Conservation (phyloP, 2,888 invertebrate species). For the Nephrotoma guestfalica region DNA sequence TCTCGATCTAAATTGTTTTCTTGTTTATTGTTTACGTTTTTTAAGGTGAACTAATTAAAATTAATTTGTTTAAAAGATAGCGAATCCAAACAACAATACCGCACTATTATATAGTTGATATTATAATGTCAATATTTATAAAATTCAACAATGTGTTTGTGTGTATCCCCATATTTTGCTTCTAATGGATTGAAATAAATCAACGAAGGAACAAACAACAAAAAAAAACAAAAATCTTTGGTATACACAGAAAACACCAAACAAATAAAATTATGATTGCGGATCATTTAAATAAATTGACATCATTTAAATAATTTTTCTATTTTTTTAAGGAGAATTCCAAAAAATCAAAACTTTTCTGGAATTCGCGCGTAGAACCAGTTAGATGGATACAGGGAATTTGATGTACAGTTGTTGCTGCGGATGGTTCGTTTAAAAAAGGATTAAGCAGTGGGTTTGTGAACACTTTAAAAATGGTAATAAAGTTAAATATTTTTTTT, state of each 20-base stretch:
- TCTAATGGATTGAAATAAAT: neutral
- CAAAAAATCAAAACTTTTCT: neutral
- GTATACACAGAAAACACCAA: neutral
- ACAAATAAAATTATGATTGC: neutral
- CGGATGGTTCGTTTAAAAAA: neutral
- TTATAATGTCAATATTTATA: neutral
- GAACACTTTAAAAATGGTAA: too few species aligned
- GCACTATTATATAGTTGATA: too few species aligned
- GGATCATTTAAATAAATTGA: neutral
- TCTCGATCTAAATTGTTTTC: neutral
- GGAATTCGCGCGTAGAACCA: too few species aligned
- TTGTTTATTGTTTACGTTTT: neutral
- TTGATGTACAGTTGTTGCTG: neutral
- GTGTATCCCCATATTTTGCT: neutral
- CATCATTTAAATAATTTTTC: neutral
- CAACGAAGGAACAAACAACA: neutral
- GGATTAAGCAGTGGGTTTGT: neutral
- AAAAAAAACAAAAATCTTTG: neutral
- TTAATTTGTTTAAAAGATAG: neutral
- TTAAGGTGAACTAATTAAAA: neutral
- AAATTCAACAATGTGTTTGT: neutral
- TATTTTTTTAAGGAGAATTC: neutral
- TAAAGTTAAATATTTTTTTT: too few species aligned
- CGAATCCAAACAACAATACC: neutral
- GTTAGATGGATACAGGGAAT: neutral